Evolutionary conservation across 2,113 vertebrate species (phyloP), one percentile per base, ranked within the genome.

Genomic region (Centropus unirufus): DNA sequence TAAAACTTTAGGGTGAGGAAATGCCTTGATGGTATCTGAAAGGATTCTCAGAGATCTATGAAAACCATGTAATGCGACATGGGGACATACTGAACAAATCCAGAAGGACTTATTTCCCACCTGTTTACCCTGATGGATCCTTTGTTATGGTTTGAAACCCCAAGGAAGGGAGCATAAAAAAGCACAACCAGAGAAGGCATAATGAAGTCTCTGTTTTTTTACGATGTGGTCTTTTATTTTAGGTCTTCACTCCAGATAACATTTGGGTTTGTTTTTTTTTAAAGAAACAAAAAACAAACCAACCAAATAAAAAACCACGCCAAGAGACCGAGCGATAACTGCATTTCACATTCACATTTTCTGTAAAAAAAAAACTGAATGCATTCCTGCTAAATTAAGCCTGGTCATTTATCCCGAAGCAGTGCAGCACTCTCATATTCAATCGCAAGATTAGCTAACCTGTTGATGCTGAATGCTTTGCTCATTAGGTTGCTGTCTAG

Each of bases 381-480:
- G 34, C 36, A 67, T 88, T 87, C 80, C 78, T 81, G 49, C 66
- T 44, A 95, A 95, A 95, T 90, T 87, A 95, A 92, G 95, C 61
- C 83, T 75, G 69, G 64, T 63, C 73, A 81, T 83, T 90, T 94
- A 90, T 90, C 83, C 61, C 52, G 52, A 80, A 93, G 76, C 72
- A 75, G 57, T 40, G 49, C 69, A 52, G 73, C 57, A 89, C 57
- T 63, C 83, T 92, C 73, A 72, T 68, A 91, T 93, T 91, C 83
- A 89, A 89, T 92, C 80, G 91, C 5, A 4, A 93, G 73, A 95
- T 94, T 91, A 95, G 89, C 83, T 93, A 93, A 97, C 89, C 86
- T 97, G 87, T 96, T 95, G 95, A 95, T 89, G 66, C 52, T 68
- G 77, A 95, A 96, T 96, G 83, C 61, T 87, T 91, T 93, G 66